Base-by-base conservation (phyloP, 2,888 invertebrate species). In the Endotricha flammealis region DNA sequence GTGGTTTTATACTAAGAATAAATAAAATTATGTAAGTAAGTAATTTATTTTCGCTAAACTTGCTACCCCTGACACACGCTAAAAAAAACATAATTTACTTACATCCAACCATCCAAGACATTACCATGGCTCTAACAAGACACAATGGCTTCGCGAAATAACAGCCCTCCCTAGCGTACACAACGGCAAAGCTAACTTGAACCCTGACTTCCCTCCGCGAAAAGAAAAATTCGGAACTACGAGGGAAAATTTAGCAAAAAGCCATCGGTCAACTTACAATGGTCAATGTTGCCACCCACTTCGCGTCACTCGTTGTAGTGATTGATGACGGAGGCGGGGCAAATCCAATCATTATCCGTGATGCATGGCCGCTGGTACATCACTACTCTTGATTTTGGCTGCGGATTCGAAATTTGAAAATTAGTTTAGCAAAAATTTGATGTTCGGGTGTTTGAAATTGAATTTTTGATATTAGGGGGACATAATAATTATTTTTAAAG, bases 311-410 rank as follows among this genome's bases (percentile, higher is more conserved):
- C 68, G 69, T 67, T 59, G 56, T 52, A 61, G 82, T 85, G 86
- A 86, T 86, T 77, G 86, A 86, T 86, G 86, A 76, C 75, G 76
- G 71, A 79, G 85, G 85, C 83, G 83, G 82, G 82, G 86, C 82
- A 68, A 74, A 80, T 82, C 82, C 81, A 81, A 85, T 85, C 86
- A 82, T 85, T 86, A 85, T 79, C 78, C 76, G 64, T 85, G 85
- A 85, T 81, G 83, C 82, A 85, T 83, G 72, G 76, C 76, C 67
- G 70, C 48, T 70, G 69, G 79, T 73, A 81, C 81, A 76, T 79
- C 81, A 80, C 77, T 76, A 75, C 48, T 61, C 64, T 50, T 60
- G 66, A 66, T 67, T 65, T 50, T 52, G 44, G 39, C 42, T 48
- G 49, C 48, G 54, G 52, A 51, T 66, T 71, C 60, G 57, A 69